Evolutionary conservation across 2,113 vertebrate species (phyloP), one percentile per base, ranked within the genome.

Genomic region (Aix galericulata): DNA sequence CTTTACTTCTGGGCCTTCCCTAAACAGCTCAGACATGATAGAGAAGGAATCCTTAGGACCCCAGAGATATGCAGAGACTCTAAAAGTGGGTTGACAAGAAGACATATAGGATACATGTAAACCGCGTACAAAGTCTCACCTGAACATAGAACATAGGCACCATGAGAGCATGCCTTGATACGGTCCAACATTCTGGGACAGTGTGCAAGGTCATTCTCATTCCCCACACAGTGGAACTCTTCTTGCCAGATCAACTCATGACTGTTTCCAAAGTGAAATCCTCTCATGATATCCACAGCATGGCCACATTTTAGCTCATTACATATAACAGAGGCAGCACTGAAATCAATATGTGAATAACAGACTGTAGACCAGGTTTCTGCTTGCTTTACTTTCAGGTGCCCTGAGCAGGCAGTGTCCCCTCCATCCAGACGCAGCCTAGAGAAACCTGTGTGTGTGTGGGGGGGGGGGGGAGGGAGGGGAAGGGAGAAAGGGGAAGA

Each of bases 281-380:
- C 97, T 52, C 85, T 96, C 2, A 94, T 40, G 40, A 90, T 48
- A 5, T 93, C 94, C 73, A 93, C 34, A 38, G 84, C 96, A 9
- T 90, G 87, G 26, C 98, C 98, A 55, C 98, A 98, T 0, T 92
- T 29, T 59, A 98, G 56, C n/a, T 98, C 97, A 13, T 91, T 96
- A 46, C 98, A 98, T 62, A 98, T 38, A 53, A 98, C 97, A 21
- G 34, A 81, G 55, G 98, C 98, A 25, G 97, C 48, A 89, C 97
- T 88, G 44, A 98, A 96, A 69, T 98, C 93, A 40, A 97, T 94
- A 23, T 98, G 83, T 14, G 97, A 96, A 58, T 98, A 98, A 81
- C 98, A 98, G 38, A 98, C 73, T 0, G 92, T 58, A 9, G 93
- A 92, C 98, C 97, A 98, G 0, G 10, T 46, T 44, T 97, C 91